Evolutionary conservation across 2,113 vertebrate genomes (phyloP), one percentile per base, ranked within the genome.

Genomic region (Pygoscelis adeliae): DNA sequence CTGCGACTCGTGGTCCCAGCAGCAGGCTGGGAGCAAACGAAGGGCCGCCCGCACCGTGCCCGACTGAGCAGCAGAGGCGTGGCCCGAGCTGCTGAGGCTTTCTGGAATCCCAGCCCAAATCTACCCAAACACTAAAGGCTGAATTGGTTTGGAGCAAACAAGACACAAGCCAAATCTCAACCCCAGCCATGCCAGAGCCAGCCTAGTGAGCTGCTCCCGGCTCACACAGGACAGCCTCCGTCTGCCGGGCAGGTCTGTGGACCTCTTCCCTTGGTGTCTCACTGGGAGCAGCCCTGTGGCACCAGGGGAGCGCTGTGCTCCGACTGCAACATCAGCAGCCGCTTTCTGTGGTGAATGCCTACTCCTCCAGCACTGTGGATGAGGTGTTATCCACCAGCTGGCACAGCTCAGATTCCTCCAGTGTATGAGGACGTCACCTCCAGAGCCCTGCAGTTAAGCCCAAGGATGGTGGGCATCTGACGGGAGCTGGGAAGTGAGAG

Each of bases 11-110:
- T 19, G 44, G 74, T 55, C 66, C 62, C 66, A 38, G n/a, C 34
- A 79, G 52, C 53, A 71, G 29, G 16, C n/a, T 50, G 44, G 32
- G 38, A 69, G 15, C 42, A 62, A 36, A 38, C 23, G 8, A 49
- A 88, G 12, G 40, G 15, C 19, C 29, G 26, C 22, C 40, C 0
- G 0, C 2, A 1, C 38, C 0, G 0, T 42, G 66, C 53, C 70
- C 3, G 1, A 0, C 11, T 18, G 17, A 92, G 79, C 1, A 1
- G 61, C 61, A 85, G 61, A 65, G 62, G 12, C 56, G 44, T 1
- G 0, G 40, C 29, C 42, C 1, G 5, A 42, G 32, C 65, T 76
- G 63, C 63, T 70, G 79, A 73, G 62, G 62, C n/a, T 83, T 47
- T 86, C n/a, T 88, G 50, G 47, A 92, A 78, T 53, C 29, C 44